These are phyloP conservation scores for Wiebesia pumilae DNA, from an alignment of 1,140 invertebrate genomes.

Conservation along the genomic window DNA sequence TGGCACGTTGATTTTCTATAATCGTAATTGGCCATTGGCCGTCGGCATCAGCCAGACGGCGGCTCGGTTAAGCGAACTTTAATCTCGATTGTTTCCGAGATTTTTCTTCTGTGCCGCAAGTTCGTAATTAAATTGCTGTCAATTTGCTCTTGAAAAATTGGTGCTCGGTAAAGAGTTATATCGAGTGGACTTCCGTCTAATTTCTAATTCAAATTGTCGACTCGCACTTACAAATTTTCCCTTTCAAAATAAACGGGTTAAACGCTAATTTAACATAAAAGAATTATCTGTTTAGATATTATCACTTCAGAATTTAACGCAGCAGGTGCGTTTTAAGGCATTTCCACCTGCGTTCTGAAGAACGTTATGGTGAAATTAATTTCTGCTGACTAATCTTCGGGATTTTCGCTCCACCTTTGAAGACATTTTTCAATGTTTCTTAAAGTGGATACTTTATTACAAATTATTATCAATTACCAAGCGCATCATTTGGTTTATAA, in stretches of 20 bases:
- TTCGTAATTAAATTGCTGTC: slow-evolving; percentile 16
- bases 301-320: background rate
- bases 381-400: slow-evolving; percentile 13
- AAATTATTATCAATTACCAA: background rate
- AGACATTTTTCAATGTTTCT: background rate
- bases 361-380: background rate
- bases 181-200: background rate
- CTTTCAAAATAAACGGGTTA: too few relatives aligned
- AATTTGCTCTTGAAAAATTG: background rate
- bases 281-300: background rate
- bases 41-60: background rate
- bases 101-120: background rate
- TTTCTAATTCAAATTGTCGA: background rate
- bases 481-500: background rate
- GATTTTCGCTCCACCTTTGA: background rate
- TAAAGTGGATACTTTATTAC: background rate
- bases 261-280: background rate
- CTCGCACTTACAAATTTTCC: background rate
- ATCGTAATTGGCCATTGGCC: slow-evolving; percentile 43
- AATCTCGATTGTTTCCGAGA: slow-evolving; percentile 29
- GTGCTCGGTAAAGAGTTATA: background rate
- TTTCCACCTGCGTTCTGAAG: slow-evolving; percentile 1
- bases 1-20: slow-evolving; percentile 23
- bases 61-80: background rate
- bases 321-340: slow-evolving; percentile 2